A percentile compares a stretch with the other conserved stretches of the same genome.
phyloP scores from a whole-genome alignment of 2,113 vertebrate genomes.

The Alexandromys fortis region DNA sequence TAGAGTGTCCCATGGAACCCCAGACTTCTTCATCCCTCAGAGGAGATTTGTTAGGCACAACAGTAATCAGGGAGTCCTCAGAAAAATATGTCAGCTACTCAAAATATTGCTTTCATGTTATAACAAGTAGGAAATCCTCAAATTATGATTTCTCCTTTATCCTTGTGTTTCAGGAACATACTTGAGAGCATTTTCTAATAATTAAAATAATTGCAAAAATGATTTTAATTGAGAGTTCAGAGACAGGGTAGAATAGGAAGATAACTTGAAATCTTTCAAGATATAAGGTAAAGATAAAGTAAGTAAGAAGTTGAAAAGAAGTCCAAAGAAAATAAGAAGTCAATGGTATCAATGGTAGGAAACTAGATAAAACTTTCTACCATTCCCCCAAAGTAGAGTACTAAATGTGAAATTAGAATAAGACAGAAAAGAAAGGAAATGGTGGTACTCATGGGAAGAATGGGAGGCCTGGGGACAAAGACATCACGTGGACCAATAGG shows the following conservation, averaged over 20 bases:
- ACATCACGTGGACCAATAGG: background rate
- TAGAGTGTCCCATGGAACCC: background rate
- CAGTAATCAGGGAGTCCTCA: background rate
- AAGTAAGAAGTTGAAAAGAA: background rate
- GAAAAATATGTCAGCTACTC: background rate
- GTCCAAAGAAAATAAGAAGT: background rate
- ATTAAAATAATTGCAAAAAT: constrained; percentile 25
- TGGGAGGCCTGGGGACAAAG: background rate
- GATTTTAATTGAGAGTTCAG: constrained; percentile 26
- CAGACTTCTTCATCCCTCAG: background rate
- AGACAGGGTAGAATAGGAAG: background rate
- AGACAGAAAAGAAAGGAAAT: background rate
- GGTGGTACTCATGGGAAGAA: too few relatives aligned
- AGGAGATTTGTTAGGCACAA: background rate
- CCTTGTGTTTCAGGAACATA: constrained; percentile 4
- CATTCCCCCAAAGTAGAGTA: background rate
- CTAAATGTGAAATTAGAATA: constrained; percentile 7
- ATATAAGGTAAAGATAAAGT: constrained; percentile 33
- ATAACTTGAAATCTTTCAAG: constrained; percentile 10
- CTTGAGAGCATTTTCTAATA: background rate
- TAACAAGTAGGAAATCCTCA: constrained; percentile 9
- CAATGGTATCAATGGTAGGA: background rate
- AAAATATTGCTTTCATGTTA: background rate
- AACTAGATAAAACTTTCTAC: constrained; percentile 7
- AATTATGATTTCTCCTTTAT: background rate